Evolutionary conservation across 2,888 invertebrate species (phyloP).

Genomic region (Acrobasis suavella): DNA sequence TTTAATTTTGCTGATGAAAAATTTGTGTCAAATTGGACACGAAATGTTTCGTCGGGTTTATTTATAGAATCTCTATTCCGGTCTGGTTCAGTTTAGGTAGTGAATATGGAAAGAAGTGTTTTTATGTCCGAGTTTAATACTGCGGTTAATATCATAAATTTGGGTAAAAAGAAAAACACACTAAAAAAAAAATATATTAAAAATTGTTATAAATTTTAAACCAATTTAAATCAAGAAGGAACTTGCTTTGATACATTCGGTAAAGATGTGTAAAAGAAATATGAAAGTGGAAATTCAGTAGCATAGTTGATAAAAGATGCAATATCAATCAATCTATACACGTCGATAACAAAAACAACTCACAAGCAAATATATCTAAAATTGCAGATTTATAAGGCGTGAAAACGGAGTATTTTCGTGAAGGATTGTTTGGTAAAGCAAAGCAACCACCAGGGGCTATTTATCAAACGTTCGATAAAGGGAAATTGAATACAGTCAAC

Average conservation of each 20-base stretch:
- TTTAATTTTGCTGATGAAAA: conserved; percentile 26
- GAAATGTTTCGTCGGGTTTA: conserved; percentile 22
- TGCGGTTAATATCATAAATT: background rate
- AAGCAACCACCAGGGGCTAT: conserved; percentile 70
- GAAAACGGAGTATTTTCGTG: conserved; percentile 58
- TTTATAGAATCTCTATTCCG: conserved; percentile 2
- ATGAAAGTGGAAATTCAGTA: conserved; percentile 24
- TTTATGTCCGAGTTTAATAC: background rate
- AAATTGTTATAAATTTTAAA: too few species aligned
- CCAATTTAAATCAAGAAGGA: too few species aligned
- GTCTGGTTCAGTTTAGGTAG: conserved; percentile 8
- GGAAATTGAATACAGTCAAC: conserved; percentile 80
- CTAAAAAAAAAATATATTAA: too few species aligned
- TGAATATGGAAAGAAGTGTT: background rate
- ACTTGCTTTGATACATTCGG: too few species aligned
- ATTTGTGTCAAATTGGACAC: conserved; percentile 25
- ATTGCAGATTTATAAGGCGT: conserved; percentile 75
- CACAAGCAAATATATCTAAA: conserved; percentile 66
- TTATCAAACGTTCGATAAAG: conserved; percentile 79
- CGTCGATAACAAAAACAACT: conserved; percentile 67
- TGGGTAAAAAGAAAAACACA: too few species aligned
- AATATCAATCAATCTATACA: conserved; percentile 64
- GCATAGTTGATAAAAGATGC: conserved; percentile 48
- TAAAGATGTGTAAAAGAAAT: background rate
- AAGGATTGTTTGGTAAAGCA: conserved; percentile 63